Evolutionary conservation across 2,113 vertebrate species (phyloP).

Genomic region (Cyanoderma ruficeps): DNA sequence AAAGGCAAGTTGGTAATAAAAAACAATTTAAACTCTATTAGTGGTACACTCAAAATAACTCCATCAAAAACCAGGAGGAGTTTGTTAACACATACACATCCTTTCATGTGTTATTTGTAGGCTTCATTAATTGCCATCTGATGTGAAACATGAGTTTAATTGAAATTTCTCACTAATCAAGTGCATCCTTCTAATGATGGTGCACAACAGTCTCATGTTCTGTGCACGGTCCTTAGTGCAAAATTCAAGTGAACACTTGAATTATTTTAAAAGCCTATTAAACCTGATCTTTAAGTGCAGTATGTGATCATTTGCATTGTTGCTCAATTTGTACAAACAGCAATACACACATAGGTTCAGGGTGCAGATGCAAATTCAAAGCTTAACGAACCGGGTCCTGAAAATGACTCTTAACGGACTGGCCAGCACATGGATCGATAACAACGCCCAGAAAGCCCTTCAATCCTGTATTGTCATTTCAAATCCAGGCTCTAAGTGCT

Average conservation of each 20-base stretch:
- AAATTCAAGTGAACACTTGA: not conserved
- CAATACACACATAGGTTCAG: not conserved
- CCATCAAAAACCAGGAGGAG: not conserved
- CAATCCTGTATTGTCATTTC: slow-evolving; percentile 49
- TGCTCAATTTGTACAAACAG: not conserved
- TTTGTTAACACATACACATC: not conserved
- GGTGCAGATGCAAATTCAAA: slow-evolving; percentile 38
- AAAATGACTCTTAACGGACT: slow-evolving; percentile 40
- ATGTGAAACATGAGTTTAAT: not conserved
- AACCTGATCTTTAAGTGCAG: not conserved
- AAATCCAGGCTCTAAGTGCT: slow-evolving; percentile 15
- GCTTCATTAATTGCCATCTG: not conserved
- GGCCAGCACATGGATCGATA: not conserved
- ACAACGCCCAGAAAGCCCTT: slow-evolving; percentile 1
- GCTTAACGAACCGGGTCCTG: slow-evolving; percentile 29
- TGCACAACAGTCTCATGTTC: not conserved
- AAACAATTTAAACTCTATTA: not conserved
- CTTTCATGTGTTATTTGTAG: not conserved
- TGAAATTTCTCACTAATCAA: not conserved
- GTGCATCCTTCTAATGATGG: not conserved
- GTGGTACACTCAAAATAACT: not conserved
- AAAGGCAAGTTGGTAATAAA: not conserved
- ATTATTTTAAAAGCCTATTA: not conserved
- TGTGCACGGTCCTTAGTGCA: not conserved
- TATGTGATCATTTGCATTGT: not conserved